Percentiles rank a stretch among this genome's conserved stretches.
Evolutionary conservation across 2,113 vertebrate species (phyloP).

Genomic region (Meles meles): DNA sequence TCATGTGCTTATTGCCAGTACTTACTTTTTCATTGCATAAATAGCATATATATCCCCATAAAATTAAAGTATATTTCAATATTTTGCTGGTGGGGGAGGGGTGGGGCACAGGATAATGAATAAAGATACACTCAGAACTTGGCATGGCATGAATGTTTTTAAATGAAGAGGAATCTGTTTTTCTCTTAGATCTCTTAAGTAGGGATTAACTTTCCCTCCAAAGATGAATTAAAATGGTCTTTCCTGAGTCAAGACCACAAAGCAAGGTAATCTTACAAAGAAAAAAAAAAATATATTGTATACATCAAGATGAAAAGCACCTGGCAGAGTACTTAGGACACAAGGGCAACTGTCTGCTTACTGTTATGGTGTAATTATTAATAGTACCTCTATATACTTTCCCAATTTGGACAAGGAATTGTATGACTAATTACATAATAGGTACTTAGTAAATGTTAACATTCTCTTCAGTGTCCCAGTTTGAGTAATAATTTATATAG

Average conservation of each 20-base stretch:
- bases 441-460: neutral
- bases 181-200: neutral
- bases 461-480: neutral
- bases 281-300: neutral
- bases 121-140: neutral
- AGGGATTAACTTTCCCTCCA: neutral
- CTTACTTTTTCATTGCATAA: neutral
- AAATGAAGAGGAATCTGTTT: neutral
- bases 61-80: neutral
- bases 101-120: neutral
- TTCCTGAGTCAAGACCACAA: neutral
- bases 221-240: neutral
- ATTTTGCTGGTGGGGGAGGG: neutral
- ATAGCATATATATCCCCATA: neutral
- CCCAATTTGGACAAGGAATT: neutral
- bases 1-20: neutral
- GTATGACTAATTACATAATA: neutral
- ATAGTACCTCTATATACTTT: neutral
- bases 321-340: neutral
- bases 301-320: neutral
- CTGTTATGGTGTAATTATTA: neutral
- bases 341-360: neutral
- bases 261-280: neutral
- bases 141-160: neutral
- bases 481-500: slow-evolving; percentile 8